Percentiles rank a stretch among this genome's conserved stretches.
Evolutionary conservation across 2,113 vertebrate species (phyloP).

Genomic region (Heterotis niloticus): DNA sequence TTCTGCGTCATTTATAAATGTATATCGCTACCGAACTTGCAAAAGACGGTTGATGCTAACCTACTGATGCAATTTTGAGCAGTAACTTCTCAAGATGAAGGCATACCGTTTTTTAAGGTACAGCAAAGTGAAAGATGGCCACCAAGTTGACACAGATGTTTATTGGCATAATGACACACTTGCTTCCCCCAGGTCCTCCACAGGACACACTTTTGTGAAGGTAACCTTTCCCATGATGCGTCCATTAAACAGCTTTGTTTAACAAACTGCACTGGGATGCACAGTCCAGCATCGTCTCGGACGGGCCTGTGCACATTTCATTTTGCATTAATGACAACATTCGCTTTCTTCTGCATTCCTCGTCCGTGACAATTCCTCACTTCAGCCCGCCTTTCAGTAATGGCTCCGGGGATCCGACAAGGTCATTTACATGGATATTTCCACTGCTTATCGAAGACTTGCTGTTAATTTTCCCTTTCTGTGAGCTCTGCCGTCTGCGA

Average conservation of each 20-base stretch:
- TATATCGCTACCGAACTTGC: too few relatives aligned
- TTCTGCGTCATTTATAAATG: too few relatives aligned
- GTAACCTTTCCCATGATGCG: neutral
- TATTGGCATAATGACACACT: too few relatives aligned
- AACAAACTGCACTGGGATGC: neutral
- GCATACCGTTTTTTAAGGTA: too few relatives aligned
- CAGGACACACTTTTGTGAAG: neutral
- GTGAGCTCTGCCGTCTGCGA: conserved; percentile 1
- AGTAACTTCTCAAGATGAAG: too few relatives aligned
- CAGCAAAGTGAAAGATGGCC: too few relatives aligned
- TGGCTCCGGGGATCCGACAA: neutral
- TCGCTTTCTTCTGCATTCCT: neutral
- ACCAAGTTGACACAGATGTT: too few relatives aligned
- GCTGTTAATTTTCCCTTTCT: neutral
- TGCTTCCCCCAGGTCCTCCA: too few relatives aligned
- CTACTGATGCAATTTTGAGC: too few relatives aligned
- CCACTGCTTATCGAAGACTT: neutral
- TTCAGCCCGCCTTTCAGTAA: neutral
- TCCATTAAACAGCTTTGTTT: neutral
- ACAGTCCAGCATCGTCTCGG: neutral
- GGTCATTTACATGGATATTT: neutral
- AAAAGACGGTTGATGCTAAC: too few relatives aligned
- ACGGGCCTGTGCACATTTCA: neutral
- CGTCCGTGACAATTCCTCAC: neutral
- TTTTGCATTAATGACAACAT: neutral